Conservation (phyloP, 2,888 invertebrate species). For the Cosmia pyralina region DNA sequence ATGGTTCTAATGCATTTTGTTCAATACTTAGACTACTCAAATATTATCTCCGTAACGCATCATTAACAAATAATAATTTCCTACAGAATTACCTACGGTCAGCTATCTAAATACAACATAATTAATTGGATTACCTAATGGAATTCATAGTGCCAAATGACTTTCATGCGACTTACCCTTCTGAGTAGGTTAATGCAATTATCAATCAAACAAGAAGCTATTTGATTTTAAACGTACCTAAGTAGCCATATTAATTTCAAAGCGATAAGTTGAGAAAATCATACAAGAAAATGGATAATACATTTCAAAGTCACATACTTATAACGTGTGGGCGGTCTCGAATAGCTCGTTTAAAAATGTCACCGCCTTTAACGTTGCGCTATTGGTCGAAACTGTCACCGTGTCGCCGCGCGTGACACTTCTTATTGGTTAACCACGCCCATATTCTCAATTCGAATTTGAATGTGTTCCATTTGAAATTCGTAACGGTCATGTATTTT, state of each 20-base stretch:
- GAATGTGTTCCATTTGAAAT: constrained; percentile 56
- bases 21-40: background rate
- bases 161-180: background rate
- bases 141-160: background rate
- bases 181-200: background rate
- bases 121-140: background rate
- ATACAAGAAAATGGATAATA: constrained; percentile 14
- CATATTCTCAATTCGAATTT: constrained; percentile 64
- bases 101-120: too few relatives aligned
- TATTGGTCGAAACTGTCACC: constrained; percentile 88
- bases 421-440: constrained; percentile 85
- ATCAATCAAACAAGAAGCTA: too few relatives aligned
- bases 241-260: background rate
- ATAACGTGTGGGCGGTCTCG: constrained; percentile 76
- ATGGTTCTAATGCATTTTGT: background rate
- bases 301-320: constrained; percentile 23
- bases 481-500: constrained; percentile 45
- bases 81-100: too few relatives aligned
- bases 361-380: constrained; percentile 75
- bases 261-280: background rate
- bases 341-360: constrained; percentile 83
- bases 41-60: background rate
- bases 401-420: constrained; percentile 86
- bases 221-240: too few relatives aligned
- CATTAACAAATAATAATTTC: background rate